These are phyloP conservation scores for Chrysopa pallens DNA, from an alignment of 1,140 invertebrate species.

Conservation along the genomic window DNA sequence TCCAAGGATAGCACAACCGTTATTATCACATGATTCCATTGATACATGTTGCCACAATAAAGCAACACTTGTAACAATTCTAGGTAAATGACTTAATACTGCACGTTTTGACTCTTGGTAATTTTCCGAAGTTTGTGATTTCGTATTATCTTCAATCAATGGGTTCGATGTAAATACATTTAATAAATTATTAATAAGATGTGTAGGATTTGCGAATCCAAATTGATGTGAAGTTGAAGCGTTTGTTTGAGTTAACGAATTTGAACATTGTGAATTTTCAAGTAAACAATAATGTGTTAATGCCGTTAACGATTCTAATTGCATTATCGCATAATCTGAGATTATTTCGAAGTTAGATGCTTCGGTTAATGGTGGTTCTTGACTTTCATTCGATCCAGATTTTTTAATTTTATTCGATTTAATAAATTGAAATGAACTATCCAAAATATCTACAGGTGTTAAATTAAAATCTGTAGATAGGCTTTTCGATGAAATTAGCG, in stretches of 20 bases:
- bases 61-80: constrained; percentile 62
- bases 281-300: constrained; percentile 73
- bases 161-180: constrained; percentile 44
- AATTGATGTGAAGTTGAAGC: constrained; percentile 23
- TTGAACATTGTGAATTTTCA: constrained; percentile 47
- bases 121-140: constrained; percentile 22
- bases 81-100: constrained; percentile 60
- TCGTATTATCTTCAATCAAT: constrained; percentile 12
- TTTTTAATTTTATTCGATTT: background rate
- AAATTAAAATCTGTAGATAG: background rate
- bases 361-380: constrained; percentile 16
- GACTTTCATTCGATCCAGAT: constrained; percentile 7
- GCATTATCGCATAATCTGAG: constrained; percentile 62
- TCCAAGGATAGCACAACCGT: constrained; percentile 30
- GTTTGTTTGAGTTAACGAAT: constrained; percentile 30
- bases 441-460: background rate
- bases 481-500: background rate
- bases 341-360: constrained; percentile 22
- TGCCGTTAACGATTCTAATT: constrained; percentile 67
- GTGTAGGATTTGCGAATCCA: constrained; percentile 34
- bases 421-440: background rate
- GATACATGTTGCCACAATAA: constrained; percentile 60
- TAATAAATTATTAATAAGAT: constrained; percentile 66
- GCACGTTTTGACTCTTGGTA: constrained; percentile 47
- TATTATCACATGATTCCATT: constrained; percentile 23